Evolutionary conservation across 2,113 vertebrate genomes (phyloP).

Genomic region (Danionella cerebrum): DNA sequence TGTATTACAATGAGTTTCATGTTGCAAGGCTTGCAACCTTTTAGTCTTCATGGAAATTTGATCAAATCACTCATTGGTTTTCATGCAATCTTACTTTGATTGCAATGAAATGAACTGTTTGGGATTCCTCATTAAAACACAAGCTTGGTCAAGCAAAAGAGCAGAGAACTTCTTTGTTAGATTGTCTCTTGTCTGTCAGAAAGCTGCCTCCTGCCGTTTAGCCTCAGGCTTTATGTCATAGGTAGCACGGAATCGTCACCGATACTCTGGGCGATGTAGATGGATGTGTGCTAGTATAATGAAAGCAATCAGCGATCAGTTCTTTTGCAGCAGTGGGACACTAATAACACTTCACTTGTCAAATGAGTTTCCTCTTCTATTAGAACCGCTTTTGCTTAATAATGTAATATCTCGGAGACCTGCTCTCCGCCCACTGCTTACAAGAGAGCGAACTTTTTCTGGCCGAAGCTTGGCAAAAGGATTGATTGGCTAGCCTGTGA

Average conservation of each 20-base stretch:
- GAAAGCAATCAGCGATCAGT: constrained; percentile 29
- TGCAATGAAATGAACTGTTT: constrained; percentile 41
- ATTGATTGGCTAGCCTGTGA: constrained; percentile 38
- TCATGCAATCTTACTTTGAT: too few species aligned
- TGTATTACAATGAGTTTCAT: too few species aligned
- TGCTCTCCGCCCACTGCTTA: not conserved
- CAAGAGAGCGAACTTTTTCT: not conserved
- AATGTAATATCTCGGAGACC: constrained; percentile 7
- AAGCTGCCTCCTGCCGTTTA: constrained; percentile 49
- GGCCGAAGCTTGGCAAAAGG: not conserved
- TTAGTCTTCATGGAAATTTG: too few species aligned
- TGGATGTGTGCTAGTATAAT: constrained; percentile 12
- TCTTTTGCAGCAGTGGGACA: constrained; percentile 1
- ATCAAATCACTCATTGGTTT: too few species aligned
- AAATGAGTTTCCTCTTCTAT: constrained; percentile 1
- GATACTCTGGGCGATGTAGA: constrained; percentile 42
- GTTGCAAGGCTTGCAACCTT: too few species aligned
- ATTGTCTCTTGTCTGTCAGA: constrained; percentile 12
- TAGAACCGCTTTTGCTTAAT: constrained; percentile 18
- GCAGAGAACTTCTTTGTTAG: constrained; percentile 1
- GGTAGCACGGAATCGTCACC: constrained; percentile 46
- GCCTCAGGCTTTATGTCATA: constrained; percentile 49
- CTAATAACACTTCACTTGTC: constrained; percentile 6
- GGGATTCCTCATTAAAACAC: constrained; percentile 46
- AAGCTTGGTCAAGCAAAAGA: constrained; percentile 17